Evolutionary conservation across 2,888 invertebrate genomes (phyloP), one percentile per base, ranked within the genome.

Genomic region (Machimus atricapillus): DNA sequence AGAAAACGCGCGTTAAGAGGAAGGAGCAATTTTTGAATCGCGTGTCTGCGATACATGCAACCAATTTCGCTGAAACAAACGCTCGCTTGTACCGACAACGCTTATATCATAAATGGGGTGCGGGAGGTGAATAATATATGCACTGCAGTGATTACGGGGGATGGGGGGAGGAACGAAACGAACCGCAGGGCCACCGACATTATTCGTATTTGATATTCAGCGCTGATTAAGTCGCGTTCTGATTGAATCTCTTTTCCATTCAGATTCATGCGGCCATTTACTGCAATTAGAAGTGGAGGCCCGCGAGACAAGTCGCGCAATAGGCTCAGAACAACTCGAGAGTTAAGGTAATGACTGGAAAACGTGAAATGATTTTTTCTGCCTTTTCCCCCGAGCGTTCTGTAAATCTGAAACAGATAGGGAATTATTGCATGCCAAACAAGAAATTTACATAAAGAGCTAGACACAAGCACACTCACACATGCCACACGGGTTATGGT

Each of bases 371-470:
- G 66, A 19, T 66, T 66, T 66, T 23, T 66, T 66, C 66, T 27
- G 19, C 66, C 66, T 7, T 8, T 12, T 19, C 27, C 27, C 66
- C 19, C 23, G 12, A 27, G 23, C 66, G 66, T 27, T 52, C n/a
- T 52, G 7, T 52, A 52, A 27, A 9, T 56, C 56, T 66, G 66
- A 27, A 66, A 66, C 27, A 66, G 66, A 66, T 66, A 66, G 66
- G 34, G 37, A 76, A 76, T 76, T 27, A 74, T 74, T 40, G 40
- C 76, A 76, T 76, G 40, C 76, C 76, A 76, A 34, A 76, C 76
- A 76, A 76, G 76, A 76, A 76, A 27, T 76, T 76, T 76, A 76
- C 76, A 76, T 76, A 40, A 76, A 76, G 40, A 76, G 19, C 19
- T 31, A 66, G 66, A 19, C 9, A 27, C 27, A 27, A 34, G 34